These are phyloP conservation scores for Tipula confusa DNA, from an alignment of 2,888 invertebrate species.

Conservation along the genomic window DNA sequence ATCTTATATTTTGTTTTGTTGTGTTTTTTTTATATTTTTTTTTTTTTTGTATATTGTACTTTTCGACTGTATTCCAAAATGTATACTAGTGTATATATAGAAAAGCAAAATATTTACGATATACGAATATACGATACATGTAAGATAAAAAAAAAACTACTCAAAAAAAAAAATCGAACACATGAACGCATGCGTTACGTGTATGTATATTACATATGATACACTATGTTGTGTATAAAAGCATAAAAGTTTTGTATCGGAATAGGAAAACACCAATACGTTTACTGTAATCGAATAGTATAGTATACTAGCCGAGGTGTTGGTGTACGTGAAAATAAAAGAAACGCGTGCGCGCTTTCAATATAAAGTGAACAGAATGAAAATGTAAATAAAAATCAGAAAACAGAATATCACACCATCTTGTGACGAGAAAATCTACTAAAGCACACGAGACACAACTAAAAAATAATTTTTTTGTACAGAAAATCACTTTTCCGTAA, in stretches of 20 bases:
- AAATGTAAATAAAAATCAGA: background rate
- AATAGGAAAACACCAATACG: background rate
- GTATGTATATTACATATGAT: constrained; percentile 30
- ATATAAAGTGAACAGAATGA: background rate
- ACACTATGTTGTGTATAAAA: background rate
- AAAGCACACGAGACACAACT: background rate
- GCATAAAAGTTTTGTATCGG: background rate
- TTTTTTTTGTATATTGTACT: constrained; percentile 31
- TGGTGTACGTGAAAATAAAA: background rate
- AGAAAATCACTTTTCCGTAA: constrained; percentile 12
- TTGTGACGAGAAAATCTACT: constrained; percentile 28
- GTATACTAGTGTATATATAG: background rate
- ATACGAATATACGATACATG: constrained; percentile 34
- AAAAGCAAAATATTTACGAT: background rate
- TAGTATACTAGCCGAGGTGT: background rate
- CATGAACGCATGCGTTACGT: constrained; percentile 29
- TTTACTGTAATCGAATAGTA: background rate
- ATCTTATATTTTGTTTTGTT: constrained; percentile 37
- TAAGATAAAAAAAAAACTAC: constrained; percentile 29
- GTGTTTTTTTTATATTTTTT: too few relatives aligned
- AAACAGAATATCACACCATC: constrained; percentile 30
- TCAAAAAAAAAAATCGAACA: constrained; percentile 22
- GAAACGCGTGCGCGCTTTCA: constrained; percentile 31
- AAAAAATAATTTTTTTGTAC: background rate
- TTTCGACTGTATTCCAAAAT: constrained; percentile 27